phyloP scores from a whole-genome alignment of 2,113 vertebrate species.

The Ovis canadensis region DNA sequence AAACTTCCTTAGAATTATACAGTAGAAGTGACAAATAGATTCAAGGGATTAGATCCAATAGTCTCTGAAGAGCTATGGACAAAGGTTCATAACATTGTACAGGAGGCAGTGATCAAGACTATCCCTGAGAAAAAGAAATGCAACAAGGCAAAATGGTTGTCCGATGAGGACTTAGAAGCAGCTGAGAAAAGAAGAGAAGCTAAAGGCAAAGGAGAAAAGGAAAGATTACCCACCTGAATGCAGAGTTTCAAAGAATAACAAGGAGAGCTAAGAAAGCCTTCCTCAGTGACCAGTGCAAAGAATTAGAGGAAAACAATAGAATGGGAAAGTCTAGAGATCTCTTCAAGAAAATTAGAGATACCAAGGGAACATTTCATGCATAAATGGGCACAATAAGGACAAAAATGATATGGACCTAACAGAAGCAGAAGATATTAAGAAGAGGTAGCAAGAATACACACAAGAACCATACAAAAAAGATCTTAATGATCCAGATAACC shows the following conservation, averaged over 20 bases:
- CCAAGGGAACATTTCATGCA: not conserved
- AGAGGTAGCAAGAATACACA: not conserved
- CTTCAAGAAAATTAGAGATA: not conserved
- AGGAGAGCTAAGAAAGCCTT: not conserved
- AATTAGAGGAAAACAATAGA: not conserved
- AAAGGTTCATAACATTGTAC: not conserved
- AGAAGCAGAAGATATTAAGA: not conserved
- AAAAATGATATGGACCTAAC: not conserved
- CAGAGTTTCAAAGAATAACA: not conserved
- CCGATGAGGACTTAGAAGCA: not conserved
- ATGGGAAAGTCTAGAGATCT: not conserved
- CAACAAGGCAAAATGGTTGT: not conserved
- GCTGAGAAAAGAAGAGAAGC: not conserved
- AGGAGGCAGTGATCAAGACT: not conserved
- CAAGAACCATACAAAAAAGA: not conserved
- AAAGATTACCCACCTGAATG: not conserved
- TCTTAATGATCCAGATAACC: not conserved
- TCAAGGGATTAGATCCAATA: not conserved
- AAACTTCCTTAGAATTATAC: not conserved
- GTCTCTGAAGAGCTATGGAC: not conserved
- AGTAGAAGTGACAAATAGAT: not conserved
- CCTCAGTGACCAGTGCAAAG: not conserved
- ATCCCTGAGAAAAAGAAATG: not conserved
- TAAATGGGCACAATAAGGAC: not conserved
- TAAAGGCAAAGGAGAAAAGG: not conserved